phyloP scores from a whole-genome alignment of 2,888 invertebrate genomes.

The Mythimna impura region DNA sequence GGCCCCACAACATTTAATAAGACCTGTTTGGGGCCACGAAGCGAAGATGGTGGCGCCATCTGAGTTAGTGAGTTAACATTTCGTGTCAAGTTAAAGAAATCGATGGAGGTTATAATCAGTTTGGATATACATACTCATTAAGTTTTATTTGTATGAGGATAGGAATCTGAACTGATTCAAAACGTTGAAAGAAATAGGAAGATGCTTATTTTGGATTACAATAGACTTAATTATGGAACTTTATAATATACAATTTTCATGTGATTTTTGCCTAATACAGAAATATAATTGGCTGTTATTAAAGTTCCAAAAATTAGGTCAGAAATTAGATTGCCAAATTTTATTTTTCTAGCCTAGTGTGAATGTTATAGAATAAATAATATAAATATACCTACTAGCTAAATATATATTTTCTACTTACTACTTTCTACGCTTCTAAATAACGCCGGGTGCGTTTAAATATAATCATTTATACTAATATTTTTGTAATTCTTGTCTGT shows the following conservation, averaged over 20 bases:
- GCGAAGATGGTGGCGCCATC: constrained; percentile 15
- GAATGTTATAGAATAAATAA: constrained; percentile 35
- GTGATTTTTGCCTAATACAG: background rate
- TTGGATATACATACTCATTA: constrained; percentile 40
- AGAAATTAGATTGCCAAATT: constrained; percentile 40
- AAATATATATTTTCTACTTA: constrained; percentile 33
- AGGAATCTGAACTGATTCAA: constrained; percentile 40
- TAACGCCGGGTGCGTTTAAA: constrained; percentile 45
- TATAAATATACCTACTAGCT: constrained; percentile 24
- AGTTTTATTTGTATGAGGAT: constrained; percentile 31
- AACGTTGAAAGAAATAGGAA: constrained; percentile 10
- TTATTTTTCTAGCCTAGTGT: constrained; percentile 42
- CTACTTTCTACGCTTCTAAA: constrained; percentile 30
- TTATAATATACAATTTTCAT: background rate
- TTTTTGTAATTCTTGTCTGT: constrained; percentile 70
- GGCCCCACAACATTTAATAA: background rate
- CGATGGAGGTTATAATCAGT: constrained; percentile 23
- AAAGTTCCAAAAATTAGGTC: constrained; percentile 17
- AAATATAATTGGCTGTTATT: background rate
- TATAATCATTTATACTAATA: constrained; percentile 52
- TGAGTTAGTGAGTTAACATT: background rate
- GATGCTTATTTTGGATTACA: constrained; percentile 18
- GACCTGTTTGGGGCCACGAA: background rate
- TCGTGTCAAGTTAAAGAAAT: background rate
- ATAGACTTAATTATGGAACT: background rate